Evolutionary conservation across 2,888 invertebrate species (phyloP).

Genomic region (Formica aserva): DNA sequence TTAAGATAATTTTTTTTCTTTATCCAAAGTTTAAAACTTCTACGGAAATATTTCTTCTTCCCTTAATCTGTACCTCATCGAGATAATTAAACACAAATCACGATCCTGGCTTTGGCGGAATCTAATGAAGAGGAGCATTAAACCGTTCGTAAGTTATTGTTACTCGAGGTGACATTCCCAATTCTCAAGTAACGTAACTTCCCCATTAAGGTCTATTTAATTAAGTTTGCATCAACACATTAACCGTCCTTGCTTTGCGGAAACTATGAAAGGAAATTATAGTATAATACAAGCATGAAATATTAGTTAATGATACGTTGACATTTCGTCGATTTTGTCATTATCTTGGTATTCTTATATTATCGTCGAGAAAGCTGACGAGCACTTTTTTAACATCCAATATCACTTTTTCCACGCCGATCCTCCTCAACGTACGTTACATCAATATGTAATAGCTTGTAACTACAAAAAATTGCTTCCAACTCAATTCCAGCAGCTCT

Average conservation of each 20-base stretch:
- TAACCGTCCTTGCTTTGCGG: neutral
- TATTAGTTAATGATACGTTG: neutral
- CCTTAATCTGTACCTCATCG: constrained; percentile 25
- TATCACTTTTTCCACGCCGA: constrained; percentile 32
- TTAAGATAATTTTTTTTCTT: neutral
- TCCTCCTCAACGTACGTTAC: constrained; percentile 38
- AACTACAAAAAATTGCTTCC: constrained; percentile 50
- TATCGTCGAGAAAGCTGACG: constrained; percentile 12
- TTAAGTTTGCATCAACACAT: constrained; percentile 62
- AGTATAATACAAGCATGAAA: neutral
- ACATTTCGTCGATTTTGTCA: constrained; percentile 8
- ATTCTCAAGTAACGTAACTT: constrained; percentile 69
- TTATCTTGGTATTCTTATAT: constrained; percentile 27
- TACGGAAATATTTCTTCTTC: neutral
- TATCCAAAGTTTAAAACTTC: neutral
- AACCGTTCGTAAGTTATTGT: constrained; percentile 59
- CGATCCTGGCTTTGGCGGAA: constrained; percentile 42
- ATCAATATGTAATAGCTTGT: constrained; percentile 54
- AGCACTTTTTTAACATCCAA: constrained; percentile 19
- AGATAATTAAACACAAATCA: constrained; percentile 57
- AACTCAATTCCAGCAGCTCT: constrained; percentile 49
- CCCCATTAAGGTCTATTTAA: constrained; percentile 69
- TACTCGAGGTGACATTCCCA: constrained; percentile 39
- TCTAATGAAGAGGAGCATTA: constrained; percentile 56
- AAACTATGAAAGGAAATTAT: constrained; percentile 8